phyloP scores from a whole-genome alignment of 2,113 vertebrate species.

The Hippocampus comes region DNA sequence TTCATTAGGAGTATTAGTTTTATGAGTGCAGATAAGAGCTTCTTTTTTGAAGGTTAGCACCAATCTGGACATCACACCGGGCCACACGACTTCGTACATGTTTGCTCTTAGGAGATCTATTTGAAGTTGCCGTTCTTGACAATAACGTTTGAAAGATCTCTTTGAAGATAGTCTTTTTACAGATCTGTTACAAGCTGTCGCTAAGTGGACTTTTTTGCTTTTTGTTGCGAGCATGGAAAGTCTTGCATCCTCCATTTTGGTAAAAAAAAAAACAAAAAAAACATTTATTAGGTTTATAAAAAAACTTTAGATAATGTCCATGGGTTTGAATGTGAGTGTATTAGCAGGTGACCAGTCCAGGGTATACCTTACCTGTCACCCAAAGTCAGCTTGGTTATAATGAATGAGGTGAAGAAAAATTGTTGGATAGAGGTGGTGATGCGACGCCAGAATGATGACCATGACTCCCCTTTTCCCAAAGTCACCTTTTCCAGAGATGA shows the following conservation, averaged over 20 bases:
- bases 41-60: conserved; percentile 34
- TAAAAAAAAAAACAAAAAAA: too few species aligned
- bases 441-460: background rate
- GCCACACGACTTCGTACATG: background rate
- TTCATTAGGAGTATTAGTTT: conserved; percentile 32
- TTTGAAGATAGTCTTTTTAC: background rate
- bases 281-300: too few species aligned
- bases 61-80: background rate
- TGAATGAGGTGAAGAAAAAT: too few species aligned
- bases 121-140: background rate
- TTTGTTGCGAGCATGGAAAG: too few species aligned
- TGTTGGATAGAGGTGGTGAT: background rate
- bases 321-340: too few species aligned
- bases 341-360: too few species aligned
- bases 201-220: too few species aligned
- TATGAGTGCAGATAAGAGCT: conserved; percentile 49
- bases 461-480: background rate
- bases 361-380: too few species aligned
- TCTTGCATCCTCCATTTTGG: too few species aligned
- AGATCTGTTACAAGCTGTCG: background rate
- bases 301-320: too few species aligned
- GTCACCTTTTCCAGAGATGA: background rate
- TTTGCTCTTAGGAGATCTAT: background rate
- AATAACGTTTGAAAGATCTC: background rate
- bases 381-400: too few species aligned